phyloP scores from a whole-genome alignment of 2,888 invertebrate genomes.

The Agrochola litura region DNA sequence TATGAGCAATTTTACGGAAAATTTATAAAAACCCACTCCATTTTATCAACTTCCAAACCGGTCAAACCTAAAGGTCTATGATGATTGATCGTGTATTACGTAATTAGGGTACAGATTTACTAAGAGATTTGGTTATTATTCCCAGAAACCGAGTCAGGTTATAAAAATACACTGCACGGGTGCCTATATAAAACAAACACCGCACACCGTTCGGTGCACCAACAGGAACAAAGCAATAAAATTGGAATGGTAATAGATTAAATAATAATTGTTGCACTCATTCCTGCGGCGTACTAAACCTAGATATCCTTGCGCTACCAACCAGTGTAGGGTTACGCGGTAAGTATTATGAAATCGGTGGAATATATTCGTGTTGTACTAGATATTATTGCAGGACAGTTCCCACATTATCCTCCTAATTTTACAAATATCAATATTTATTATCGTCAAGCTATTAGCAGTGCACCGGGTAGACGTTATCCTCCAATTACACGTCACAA shows the following conservation, averaged over 20 bases:
- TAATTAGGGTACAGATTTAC: background rate
- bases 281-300: slow-evolving; percentile 58
- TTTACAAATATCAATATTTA: background rate
- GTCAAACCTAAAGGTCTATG: background rate
- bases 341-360: slow-evolving; percentile 25
- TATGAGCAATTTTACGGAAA: background rate
- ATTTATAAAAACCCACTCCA: background rate
- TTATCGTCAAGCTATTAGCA: background rate
- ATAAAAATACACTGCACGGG: background rate
- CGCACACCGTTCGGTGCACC: slow-evolving; percentile 35
- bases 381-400: slow-evolving; percentile 7
- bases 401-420: background rate
- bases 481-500: background rate
- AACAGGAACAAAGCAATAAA: slow-evolving; percentile 76
- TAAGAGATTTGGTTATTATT: background rate
- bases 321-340: slow-evolving; percentile 43
- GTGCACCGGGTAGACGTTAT: too few species aligned
- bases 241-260: slow-evolving; percentile 69
- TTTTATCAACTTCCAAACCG: background rate
- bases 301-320: slow-evolving; percentile 46
- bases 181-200: slow-evolving; percentile 19
- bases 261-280: slow-evolving; percentile 68
- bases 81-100: too few species aligned
- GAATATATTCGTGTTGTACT: slow-evolving; percentile 22
- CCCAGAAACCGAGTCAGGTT: background rate